phyloP scores from a whole-genome alignment of 2,888 invertebrate genomes.

The Phrixothrix hirtus region DNA sequence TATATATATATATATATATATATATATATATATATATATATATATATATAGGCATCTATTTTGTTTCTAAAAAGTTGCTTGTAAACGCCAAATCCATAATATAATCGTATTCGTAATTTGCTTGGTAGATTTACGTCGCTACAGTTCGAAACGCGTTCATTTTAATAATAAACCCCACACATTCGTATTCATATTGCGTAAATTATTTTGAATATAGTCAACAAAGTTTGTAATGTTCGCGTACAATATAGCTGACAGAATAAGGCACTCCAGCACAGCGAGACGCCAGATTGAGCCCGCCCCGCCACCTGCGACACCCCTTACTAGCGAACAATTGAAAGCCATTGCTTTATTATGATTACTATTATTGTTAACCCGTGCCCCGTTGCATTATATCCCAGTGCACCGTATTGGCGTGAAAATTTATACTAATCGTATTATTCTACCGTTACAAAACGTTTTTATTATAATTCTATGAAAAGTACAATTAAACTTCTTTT shows the following conservation, averaged over 20 bases:
- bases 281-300: constrained; percentile 49
- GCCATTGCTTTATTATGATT: constrained; percentile 46
- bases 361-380: constrained; percentile 41
- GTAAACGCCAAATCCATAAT: constrained; percentile 48
- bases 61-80: constrained; percentile 20
- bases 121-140: constrained; percentile 46
- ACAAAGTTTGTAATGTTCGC: constrained; percentile 54
- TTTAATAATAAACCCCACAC: constrained; percentile 47
- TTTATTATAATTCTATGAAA: background rate
- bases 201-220: constrained; percentile 52
- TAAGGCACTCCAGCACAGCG: constrained; percentile 49
- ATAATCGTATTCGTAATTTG: constrained; percentile 52
- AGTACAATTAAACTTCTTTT: constrained; percentile 19
- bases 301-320: constrained; percentile 50
- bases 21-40: too few species aligned
- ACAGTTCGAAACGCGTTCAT: constrained; percentile 47
- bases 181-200: constrained; percentile 55
- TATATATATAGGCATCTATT: too few species aligned
- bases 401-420: constrained; percentile 10
- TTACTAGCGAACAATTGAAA: constrained; percentile 47
- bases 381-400: constrained; percentile 21
- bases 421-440: background rate
- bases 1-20: constrained; percentile 14
- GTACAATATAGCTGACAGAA: constrained; percentile 49
- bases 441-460: background rate